These are phyloP conservation scores for Pachymerium ferrugineum DNA, from an alignment of 2,888 invertebrate species.

Conservation along the genomic window DNA sequence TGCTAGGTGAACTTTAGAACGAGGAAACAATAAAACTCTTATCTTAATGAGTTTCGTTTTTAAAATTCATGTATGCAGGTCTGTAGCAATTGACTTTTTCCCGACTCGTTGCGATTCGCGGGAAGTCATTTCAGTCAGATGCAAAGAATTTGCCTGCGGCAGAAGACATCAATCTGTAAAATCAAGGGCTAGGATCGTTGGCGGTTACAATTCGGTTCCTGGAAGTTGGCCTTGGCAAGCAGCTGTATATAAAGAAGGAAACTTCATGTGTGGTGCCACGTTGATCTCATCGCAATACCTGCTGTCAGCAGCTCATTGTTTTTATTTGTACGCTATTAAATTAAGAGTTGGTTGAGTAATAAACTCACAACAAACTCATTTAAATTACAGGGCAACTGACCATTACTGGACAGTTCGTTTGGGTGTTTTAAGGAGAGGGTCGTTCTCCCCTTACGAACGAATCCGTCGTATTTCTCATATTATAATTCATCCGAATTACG, in stretches of 20 bases:
- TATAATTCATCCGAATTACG: constrained; percentile 66
- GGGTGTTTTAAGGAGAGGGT: constrained; percentile 65
- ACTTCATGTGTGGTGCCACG: constrained; percentile 76
- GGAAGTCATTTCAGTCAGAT: constrained; percentile 62
- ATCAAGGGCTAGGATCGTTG: constrained; percentile 61
- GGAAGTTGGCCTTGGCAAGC: constrained; percentile 83
- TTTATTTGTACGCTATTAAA: constrained; percentile 60
- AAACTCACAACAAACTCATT: neutral
- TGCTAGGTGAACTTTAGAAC: neutral
- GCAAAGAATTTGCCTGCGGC: constrained; percentile 50
- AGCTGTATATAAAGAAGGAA: constrained; percentile 76
- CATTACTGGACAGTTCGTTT: constrained; percentile 76
- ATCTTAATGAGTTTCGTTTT: neutral
- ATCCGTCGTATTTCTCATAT: constrained; percentile 60
- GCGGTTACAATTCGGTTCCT: constrained; percentile 67
- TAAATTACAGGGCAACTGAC: constrained; percentile 58
- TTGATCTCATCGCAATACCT: constrained; percentile 66
- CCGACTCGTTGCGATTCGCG: constrained; percentile 58
- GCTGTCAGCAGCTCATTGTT: constrained; percentile 74
- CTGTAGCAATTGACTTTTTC: constrained; percentile 52
- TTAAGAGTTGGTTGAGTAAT: neutral
- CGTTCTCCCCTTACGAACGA: constrained; percentile 69
- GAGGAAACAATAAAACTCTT: neutral
- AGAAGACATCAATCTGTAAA: constrained; percentile 28
- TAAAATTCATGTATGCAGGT: neutral